Conservation (phyloP, 2,113 vertebrate genomes). For the Phodopus roborovskii region DNA sequence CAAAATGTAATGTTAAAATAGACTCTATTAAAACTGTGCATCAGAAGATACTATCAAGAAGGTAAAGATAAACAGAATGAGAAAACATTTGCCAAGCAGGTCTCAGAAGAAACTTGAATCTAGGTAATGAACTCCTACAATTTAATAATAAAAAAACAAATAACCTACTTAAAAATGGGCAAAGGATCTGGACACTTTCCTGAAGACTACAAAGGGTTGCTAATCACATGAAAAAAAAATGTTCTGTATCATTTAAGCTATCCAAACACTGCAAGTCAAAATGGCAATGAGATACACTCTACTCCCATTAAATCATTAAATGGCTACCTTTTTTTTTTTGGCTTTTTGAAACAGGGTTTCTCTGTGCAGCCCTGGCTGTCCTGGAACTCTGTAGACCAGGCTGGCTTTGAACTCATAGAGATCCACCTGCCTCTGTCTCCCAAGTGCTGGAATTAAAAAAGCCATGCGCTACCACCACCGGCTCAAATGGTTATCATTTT, state of each 20-base stretch:
- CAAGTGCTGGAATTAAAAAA: background rate
- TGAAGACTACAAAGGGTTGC: slow-evolving; percentile 39
- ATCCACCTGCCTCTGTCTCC: background rate
- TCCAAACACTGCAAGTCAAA: slow-evolving; percentile 29
- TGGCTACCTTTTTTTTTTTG: background rate
- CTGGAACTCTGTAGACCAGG: background rate
- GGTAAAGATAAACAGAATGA: slow-evolving; percentile 8
- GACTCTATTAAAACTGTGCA: slow-evolving; percentile 38
- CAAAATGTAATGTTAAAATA: slow-evolving; percentile 35
- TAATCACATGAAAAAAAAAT: background rate
- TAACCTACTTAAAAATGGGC: slow-evolving; percentile 7
- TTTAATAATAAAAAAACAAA: slow-evolving; percentile 38
- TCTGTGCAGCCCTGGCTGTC: background rate
- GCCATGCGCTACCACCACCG: background rate
- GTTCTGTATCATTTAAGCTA: background rate
- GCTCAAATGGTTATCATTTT: background rate
- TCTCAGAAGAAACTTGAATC: background rate
- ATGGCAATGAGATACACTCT: background rate
- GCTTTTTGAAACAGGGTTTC: background rate
- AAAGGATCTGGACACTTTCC: slow-evolving; percentile 29
- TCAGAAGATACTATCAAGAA: slow-evolving; percentile 7
- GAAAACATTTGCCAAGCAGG: slow-evolving; percentile 40
- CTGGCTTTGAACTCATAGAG: background rate
- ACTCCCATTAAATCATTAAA: background rate
- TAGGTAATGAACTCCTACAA: slow-evolving; percentile 48